These are phyloP conservation scores for Minunthozetes semirufus DNA, from an alignment of 2,888 invertebrate species.

Conservation along the genomic window DNA sequence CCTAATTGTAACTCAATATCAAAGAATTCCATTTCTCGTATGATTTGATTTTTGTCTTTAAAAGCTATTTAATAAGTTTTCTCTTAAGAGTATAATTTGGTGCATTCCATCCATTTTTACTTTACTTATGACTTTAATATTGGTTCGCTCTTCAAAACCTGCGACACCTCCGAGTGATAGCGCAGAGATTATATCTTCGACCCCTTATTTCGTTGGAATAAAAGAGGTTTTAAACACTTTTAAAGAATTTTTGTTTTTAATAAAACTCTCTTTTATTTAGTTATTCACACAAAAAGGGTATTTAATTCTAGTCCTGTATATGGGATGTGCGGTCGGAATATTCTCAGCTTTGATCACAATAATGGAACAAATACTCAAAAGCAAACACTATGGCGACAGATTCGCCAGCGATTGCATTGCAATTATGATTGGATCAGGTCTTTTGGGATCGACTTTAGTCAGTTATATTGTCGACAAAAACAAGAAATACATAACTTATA, in stretches of 20 bases:
- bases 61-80: neutral
- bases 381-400: neutral
- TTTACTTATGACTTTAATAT: neutral
- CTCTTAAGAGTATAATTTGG: neutral
- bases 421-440: slow-evolving; percentile 22
- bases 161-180: slow-evolving; percentile 35
- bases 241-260: neutral
- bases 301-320: slow-evolving; percentile 22
- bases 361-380: slow-evolving; percentile 16
- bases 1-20: neutral
- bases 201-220: slow-evolving; percentile 23
- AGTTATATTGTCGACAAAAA: slow-evolving; percentile 15
- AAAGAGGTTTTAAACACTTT: slow-evolving; percentile 6
- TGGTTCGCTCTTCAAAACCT: slow-evolving; percentile 30
- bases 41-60: neutral
- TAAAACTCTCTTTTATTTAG: neutral
- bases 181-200: slow-evolving; percentile 18
- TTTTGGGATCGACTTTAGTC: slow-evolving; percentile 9
- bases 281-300: slow-evolving; percentile 32
- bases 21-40: slow-evolving; percentile 28
- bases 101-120: neutral
- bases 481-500: slow-evolving; percentile 11
- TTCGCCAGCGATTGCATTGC: slow-evolving; percentile 5
- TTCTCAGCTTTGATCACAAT: slow-evolving; percentile 15
- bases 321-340: slow-evolving; percentile 22